Conservation (phyloP, 2,113 vertebrate genomes). For the Pantherophis guttatus region DNA sequence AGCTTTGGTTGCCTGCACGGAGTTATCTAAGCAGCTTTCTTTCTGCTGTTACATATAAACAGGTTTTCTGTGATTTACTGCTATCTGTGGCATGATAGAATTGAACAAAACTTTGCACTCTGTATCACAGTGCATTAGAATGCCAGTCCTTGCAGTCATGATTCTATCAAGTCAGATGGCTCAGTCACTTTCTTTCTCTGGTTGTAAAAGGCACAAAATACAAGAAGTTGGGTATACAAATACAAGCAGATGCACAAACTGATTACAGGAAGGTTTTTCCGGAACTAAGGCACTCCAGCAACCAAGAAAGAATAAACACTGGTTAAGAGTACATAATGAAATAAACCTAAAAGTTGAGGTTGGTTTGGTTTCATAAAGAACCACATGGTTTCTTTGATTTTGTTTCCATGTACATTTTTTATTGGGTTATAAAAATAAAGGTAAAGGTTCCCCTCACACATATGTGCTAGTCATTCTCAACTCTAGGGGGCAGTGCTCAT, state of each 20-base stretch:
- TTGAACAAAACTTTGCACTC: constrained; percentile 26
- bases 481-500: too few species aligned
- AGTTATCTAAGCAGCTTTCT: constrained; percentile 25
- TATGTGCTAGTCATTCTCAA: too few species aligned
- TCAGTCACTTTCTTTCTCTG: constrained; percentile 11
- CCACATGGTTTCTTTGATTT: not conserved
- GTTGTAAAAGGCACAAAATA: not conserved
- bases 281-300: not conserved
- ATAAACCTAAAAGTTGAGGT: not conserved
- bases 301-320: not conserved
- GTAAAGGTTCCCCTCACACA: too few species aligned
- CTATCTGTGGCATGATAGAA: constrained; percentile 43
- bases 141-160: constrained; percentile 12
- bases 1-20: not conserved
- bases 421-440: too few species aligned
- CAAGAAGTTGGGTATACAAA: constrained; percentile 10
- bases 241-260: not conserved
- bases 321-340: not conserved
- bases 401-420: not conserved
- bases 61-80: constrained; percentile 38
- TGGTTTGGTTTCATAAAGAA: not conserved
- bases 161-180: constrained; percentile 2
- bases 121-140: constrained; percentile 12
- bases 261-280: not conserved
- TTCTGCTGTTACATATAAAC: constrained; percentile 36